These are phyloP conservation scores for Tachysurus fulvidraco DNA, from an alignment of 2,113 vertebrate genomes.

Conservation along the genomic window DNA sequence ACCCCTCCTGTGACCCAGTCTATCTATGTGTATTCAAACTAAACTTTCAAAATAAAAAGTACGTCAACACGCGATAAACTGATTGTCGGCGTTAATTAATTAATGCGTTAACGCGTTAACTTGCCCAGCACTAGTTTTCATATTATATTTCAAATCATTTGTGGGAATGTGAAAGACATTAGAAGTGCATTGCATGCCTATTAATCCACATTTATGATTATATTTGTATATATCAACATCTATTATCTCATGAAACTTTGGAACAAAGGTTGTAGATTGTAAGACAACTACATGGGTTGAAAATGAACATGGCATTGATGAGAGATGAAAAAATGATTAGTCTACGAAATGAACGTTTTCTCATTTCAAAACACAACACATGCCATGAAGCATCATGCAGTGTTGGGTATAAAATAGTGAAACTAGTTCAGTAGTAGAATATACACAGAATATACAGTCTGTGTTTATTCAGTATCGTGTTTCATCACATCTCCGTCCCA, in stretches of 20 bases:
- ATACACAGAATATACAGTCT: not conserved
- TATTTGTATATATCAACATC: not conserved
- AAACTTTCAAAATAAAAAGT: too few species aligned
- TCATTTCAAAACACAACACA: not conserved
- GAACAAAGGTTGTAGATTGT: not conserved
- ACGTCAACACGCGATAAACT: too few species aligned
- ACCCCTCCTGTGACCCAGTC: too few species aligned
- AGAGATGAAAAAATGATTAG: not conserved
- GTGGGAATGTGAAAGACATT: not conserved
- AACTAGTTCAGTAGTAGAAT: not conserved
- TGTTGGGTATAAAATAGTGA: too few species aligned
- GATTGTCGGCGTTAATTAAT: too few species aligned
- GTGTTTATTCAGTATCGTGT: not conserved
- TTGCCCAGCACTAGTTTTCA: too few species aligned
- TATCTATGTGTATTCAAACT: too few species aligned
- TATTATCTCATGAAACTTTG: slow-evolving; percentile 1
- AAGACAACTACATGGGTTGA: not conserved
- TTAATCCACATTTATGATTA: not conserved
- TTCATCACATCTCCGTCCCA: not conserved
- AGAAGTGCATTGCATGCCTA: not conserved
- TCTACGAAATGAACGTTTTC: not conserved
- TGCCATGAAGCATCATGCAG: not conserved
- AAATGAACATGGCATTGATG: not conserved
- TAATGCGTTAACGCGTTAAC: too few species aligned
- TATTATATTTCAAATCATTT: not conserved